Conservation (phyloP, 1,140 invertebrate species). For the Anadara kagoshimensis region DNA sequence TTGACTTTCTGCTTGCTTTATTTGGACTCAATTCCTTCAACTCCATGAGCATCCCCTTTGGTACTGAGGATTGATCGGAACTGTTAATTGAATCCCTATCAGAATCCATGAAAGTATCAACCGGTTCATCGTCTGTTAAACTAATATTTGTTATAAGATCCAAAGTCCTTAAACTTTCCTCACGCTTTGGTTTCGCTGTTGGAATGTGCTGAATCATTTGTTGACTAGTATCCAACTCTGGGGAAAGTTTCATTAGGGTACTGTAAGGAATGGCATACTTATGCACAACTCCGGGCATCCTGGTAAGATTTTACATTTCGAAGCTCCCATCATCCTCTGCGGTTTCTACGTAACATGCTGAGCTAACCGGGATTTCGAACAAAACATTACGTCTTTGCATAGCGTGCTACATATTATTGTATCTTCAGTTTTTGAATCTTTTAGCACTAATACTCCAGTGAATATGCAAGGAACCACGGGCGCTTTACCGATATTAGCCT, state of each 20-base stretch:
- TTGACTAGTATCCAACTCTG: slow-evolving; percentile 59
- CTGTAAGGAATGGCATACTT: slow-evolving; percentile 55
- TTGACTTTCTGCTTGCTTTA: too few species aligned
- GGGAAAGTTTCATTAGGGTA: slow-evolving; percentile 64
- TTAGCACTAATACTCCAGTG: slow-evolving; percentile 59
- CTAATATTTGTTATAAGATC: slow-evolving; percentile 67
- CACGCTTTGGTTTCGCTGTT: slow-evolving; percentile 43
- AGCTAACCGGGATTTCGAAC: slow-evolving; percentile 56
- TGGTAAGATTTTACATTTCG: slow-evolving; percentile 46
- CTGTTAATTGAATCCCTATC: slow-evolving; percentile 52
- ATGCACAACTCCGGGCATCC: slow-evolving; percentile 57
- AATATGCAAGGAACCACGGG: slow-evolving; percentile 66
- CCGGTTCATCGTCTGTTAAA: slow-evolving; percentile 54
- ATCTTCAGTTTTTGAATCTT: slow-evolving; percentile 37
- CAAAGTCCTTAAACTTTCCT: slow-evolving; percentile 53
- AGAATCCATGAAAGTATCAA: slow-evolving; percentile 52
- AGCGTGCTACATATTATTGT: slow-evolving; percentile 58
- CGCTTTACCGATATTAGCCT: slow-evolving; percentile 63
- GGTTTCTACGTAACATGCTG: slow-evolving; percentile 32
- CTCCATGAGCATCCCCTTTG: slow-evolving; percentile 48
- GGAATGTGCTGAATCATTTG: slow-evolving; percentile 61
- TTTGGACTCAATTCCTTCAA: slow-evolving; percentile 33
- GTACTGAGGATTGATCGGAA: slow-evolving; percentile 37
- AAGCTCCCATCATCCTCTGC: slow-evolving; percentile 45
- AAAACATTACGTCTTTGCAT: slow-evolving; percentile 62